These are phyloP conservation scores for Cliona cf. orientalis DNA, from an alignment of 37 sponge, comb jelly and placozoan genomes.

Conservation along the genomic window DNA sequence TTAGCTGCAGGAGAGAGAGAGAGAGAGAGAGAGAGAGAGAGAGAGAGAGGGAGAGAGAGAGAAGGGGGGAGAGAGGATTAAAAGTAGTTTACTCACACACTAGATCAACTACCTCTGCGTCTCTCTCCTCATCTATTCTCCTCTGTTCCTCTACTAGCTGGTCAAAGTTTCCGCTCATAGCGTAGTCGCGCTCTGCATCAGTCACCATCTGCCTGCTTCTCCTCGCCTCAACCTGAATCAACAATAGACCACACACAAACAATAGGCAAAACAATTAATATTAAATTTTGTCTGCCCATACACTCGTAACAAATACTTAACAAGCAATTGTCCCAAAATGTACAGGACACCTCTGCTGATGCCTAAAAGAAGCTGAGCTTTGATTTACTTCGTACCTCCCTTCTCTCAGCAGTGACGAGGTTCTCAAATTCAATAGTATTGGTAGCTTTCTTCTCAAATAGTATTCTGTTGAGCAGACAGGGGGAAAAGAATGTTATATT, in stretches of 20 bases:
- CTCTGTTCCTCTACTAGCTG: slow-evolving; percentile 44
- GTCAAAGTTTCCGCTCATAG: slow-evolving; percentile 37
- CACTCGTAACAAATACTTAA: not conserved
- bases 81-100: not conserved
- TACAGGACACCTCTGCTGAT: too few relatives aligned
- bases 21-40: not conserved
- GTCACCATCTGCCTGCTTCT: slow-evolving; percentile 48
- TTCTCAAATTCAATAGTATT: slow-evolving; percentile 60
- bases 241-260: not conserved
- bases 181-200: slow-evolving; percentile 41
- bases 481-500: not conserved
- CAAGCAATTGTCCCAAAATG: not conserved
- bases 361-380: not conserved
- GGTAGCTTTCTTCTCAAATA: slow-evolving; percentile 9
- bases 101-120: slow-evolving; percentile 21
- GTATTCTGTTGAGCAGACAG: not conserved
- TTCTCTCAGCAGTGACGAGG: slow-evolving; percentile 33
- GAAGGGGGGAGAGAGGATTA: not conserved
- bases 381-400: slow-evolving; percentile 19
- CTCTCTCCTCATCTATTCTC: slow-evolving; percentile 45
- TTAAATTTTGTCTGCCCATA: not conserved
- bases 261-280: not conserved
- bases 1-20: slow-evolving; percentile 6
- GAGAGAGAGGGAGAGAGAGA: slow-evolving; percentile 1
- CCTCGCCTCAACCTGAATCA: slow-evolving; percentile 1